Percentiles rank a stretch among this genome's conserved stretches.
phyloP scores from a whole-genome alignment of 2,797 vertebrate genomes.

The Anguilla anguilla region DNA sequence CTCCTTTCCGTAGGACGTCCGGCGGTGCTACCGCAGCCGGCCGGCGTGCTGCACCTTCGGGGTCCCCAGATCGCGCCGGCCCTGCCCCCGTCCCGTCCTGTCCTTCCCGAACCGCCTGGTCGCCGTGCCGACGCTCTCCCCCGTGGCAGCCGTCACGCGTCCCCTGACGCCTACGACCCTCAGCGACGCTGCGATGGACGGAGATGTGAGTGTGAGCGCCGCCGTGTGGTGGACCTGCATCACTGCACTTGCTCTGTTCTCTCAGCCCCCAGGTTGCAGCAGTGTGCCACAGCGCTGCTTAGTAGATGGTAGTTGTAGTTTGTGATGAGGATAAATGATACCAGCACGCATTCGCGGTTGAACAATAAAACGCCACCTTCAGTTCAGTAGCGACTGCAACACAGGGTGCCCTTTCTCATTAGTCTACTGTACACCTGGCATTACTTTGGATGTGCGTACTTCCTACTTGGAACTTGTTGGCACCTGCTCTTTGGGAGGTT shows the following conservation, averaged over 20 bases:
- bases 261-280: not conserved
- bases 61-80: slow-evolving; percentile 67
- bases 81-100: slow-evolving; percentile 65
- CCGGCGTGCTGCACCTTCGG: slow-evolving; percentile 84
- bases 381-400: not conserved
- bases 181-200: slow-evolving; percentile 62
- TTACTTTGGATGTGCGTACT: not conserved
- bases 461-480: not conserved
- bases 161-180: slow-evolving; percentile 57
- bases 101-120: slow-evolving; percentile 70
- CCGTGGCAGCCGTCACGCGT: slow-evolving; percentile 34
- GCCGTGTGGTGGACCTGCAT: not conserved
- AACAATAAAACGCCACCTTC: not conserved
- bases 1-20: slow-evolving; percentile 71
- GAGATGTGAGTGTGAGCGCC: slow-evolving; percentile 82
- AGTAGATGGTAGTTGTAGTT: not conserved
- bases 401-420: not conserved
- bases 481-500: not conserved
- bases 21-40: slow-evolving; percentile 78
- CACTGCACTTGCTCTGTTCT: slow-evolving; percentile 1
- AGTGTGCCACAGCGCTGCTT: not conserved
- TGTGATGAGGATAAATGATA: not conserved
- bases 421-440: not conserved
- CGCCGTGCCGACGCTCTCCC: slow-evolving; percentile 65
- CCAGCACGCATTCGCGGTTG: not conserved